Evolutionary conservation across 1,140 invertebrate species (phyloP).

Genomic region (Phortica variegata): DNA sequence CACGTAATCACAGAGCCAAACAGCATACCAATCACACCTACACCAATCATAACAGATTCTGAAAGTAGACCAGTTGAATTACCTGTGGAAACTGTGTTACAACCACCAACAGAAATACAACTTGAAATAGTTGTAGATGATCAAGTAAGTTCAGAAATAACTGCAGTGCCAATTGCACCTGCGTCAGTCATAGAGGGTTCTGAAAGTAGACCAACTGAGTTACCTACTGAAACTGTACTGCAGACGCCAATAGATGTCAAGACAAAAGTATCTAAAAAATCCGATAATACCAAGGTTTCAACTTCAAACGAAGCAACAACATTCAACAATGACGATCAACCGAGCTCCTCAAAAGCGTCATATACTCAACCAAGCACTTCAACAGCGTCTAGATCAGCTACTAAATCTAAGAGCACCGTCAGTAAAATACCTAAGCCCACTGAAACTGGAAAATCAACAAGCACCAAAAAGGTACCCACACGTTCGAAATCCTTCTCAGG

Average conservation of each 20-base stretch:
- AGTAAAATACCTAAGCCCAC: constrained; percentile 55
- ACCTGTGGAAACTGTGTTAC: constrained; percentile 7
- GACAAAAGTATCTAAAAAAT: constrained; percentile 12
- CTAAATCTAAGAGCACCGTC: constrained; percentile 23
- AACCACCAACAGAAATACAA: background rate
- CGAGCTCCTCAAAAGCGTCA: background rate
- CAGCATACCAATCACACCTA: background rate
- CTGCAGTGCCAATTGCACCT: constrained; percentile 23
- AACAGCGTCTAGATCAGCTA: constrained; percentile 11
- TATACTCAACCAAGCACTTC: constrained; percentile 1
- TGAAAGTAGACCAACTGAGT: constrained; percentile 60
- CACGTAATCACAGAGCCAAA: background rate
- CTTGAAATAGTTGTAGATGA: background rate
- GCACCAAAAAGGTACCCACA: constrained; percentile 32
- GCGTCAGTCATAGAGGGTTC: constrained; percentile 39
- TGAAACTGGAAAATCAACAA: constrained; percentile 16
- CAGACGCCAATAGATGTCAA: constrained; percentile 19
- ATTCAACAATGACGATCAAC: no score
- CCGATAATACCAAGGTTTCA: constrained; percentile 3
- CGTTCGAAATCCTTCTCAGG: constrained; percentile 52
- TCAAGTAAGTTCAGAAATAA: constrained; percentile 5
- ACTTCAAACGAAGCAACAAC: background rate
- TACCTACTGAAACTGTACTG: constrained; percentile 33
- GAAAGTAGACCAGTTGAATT: constrained; percentile 59
- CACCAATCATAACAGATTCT: constrained; percentile 24